Evolutionary conservation across 2,888 invertebrate genomes (phyloP).

Genomic region (Nezara viridula): DNA sequence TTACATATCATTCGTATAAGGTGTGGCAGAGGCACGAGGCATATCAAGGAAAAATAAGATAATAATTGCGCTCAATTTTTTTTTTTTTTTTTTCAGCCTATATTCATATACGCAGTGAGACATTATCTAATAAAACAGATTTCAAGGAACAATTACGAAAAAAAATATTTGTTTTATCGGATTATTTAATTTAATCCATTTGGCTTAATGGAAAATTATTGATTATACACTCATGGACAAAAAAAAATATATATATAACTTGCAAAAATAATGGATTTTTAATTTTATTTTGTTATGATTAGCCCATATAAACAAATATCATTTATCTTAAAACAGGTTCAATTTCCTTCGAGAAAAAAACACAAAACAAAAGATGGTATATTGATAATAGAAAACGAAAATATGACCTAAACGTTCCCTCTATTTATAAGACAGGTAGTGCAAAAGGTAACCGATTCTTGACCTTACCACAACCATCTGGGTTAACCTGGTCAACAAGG

Average conservation of each 20-base stretch:
- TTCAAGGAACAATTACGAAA: background rate
- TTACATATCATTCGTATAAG: background rate
- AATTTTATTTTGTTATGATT: no score
- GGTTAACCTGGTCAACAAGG: no score
- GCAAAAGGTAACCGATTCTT: no score
- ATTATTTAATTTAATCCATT: background rate
- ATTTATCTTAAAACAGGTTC: no score
- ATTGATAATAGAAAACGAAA: no score
- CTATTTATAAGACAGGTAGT: no score
- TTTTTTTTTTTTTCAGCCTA: background rate
- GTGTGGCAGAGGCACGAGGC: background rate
- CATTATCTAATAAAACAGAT: background rate
- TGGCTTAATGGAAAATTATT: background rate
- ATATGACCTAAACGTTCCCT: no score
- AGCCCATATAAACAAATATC: no score
- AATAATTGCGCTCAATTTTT: background rate
- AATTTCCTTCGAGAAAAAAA: no score
- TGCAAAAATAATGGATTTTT: no score
- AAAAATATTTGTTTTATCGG: background rate
- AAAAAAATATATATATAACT: background rate
- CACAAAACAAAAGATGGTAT: no score
- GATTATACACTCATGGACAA: background rate
- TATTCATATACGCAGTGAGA: background rate
- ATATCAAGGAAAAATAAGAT: background rate
- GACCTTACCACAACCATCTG: no score